A percentile compares a stretch with the other conserved stretches of the same genome.
Conservation (phyloP, 2,797 vertebrate genomes). For the Epinephelus coioides region DNA sequence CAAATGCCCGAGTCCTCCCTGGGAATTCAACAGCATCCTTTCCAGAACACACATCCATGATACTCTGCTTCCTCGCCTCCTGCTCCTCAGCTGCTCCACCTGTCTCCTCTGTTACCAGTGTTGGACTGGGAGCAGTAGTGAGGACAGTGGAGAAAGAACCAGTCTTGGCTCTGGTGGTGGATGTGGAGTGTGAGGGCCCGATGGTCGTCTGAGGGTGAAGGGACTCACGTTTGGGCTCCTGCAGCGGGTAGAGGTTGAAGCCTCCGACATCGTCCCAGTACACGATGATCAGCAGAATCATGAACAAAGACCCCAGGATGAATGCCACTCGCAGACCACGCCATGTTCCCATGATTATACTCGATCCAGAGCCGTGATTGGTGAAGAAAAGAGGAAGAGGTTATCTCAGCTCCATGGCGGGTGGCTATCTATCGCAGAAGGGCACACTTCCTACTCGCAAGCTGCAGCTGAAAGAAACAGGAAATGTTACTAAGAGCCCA, state of each 20-base stretch:
- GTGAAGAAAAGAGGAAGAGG: conserved; percentile 38
- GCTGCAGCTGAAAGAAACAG: conserved; percentile 57
- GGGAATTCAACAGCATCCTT: conserved; percentile 87
- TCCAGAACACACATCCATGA: conserved; percentile 87
- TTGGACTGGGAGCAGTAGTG: conserved; percentile 2
- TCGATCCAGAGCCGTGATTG: conserved; percentile 30
- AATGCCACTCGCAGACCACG: conserved; percentile 89
- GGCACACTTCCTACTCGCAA: conserved; percentile 50
- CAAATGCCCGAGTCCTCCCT: conserved; percentile 89
- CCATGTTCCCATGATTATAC: conserved; percentile 86
- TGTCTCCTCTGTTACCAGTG: background rate
- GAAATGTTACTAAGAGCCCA: conserved; percentile 36
- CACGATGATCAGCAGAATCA: conserved; percentile 92
- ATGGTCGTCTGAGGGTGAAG: background rate
- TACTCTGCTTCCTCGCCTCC: conserved; percentile 71
- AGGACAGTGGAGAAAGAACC: background rate
- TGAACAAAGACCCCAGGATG: conserved; percentile 89
- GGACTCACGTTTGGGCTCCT: conserved; percentile 48
- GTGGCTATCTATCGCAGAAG: conserved; percentile 42
- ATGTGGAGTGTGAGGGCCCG: accelerated
- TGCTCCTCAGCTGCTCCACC: conserved; percentile 38
- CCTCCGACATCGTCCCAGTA: conserved; percentile 94
- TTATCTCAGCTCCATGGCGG: conserved; percentile 74
- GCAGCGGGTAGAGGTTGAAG: conserved; percentile 66
- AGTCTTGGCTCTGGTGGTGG: conserved; percentile 14